These are phyloP conservation scores for Clarias pachynema DNA, from an alignment of 2,797 vertebrate genomes.

Conservation along the genomic window DNA sequence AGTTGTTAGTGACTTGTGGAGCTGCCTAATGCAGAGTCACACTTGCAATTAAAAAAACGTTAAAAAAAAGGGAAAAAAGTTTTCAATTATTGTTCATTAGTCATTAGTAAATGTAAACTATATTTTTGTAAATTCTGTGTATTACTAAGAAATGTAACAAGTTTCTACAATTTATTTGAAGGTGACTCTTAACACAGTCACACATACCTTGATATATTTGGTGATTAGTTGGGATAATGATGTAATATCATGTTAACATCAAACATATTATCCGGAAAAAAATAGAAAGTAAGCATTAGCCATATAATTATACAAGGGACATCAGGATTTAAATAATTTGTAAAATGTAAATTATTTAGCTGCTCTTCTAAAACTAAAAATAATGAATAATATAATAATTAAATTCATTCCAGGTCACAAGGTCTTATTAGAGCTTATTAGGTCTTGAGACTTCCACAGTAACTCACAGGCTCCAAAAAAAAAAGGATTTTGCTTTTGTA, in stretches of 20 bases:
- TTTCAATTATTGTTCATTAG: no score
- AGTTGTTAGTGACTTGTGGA: conserved; percentile 31
- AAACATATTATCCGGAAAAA: background rate
- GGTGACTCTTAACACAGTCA: background rate
- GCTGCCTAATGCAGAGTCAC: background rate
- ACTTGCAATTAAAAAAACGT: background rate
- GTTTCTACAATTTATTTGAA: background rate
- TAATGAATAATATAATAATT: background rate
- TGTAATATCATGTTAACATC: background rate
- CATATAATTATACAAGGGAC: background rate
- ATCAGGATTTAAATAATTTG: background rate
- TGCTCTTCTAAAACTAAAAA: background rate
- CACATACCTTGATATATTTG: background rate
- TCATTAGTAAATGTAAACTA: background rate
- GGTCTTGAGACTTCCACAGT: background rate
- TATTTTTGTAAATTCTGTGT: background rate
- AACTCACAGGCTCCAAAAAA: background rate
- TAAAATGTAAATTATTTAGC: background rate
- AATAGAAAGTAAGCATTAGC: background rate
- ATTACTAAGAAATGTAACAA: background rate
- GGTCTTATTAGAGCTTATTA: background rate
- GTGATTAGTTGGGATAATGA: background rate
- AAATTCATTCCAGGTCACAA: background rate
- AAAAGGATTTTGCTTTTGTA: no score
- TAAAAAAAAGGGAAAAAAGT: background rate